phyloP scores from a whole-genome alignment of 2,113 vertebrate species.

The Ancistrus triradiatus region DNA sequence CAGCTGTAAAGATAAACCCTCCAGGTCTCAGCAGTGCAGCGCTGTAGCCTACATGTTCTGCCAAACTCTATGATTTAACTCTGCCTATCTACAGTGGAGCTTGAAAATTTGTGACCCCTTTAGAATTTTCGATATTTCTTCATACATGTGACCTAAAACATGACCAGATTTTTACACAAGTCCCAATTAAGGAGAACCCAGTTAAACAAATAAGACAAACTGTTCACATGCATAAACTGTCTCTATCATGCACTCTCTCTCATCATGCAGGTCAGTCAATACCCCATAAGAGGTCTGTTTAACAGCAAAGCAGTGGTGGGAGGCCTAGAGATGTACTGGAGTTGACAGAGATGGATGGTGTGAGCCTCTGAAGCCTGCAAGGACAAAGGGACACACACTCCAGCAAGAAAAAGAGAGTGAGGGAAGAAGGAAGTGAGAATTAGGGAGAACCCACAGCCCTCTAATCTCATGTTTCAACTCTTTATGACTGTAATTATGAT shows the following conservation, averaged over 20 bases:
- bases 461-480: constrained; percentile 51
- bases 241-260: constrained; percentile 33
- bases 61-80: constrained; percentile 34
- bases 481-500: constrained; percentile 55
- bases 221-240: too few relatives aligned
- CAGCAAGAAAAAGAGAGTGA: constrained; percentile 18
- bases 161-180: too few relatives aligned
- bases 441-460: constrained; percentile 40
- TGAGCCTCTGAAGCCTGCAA: constrained; percentile 71
- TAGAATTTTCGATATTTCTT: too few relatives aligned
- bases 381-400: constrained; percentile 78
- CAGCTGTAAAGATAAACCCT: constrained; percentile 25
- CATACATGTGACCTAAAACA: too few relatives aligned
- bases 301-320: constrained; percentile 63
- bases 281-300: constrained; percentile 71
- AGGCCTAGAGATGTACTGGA: constrained; percentile 62
- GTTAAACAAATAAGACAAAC: too few relatives aligned
- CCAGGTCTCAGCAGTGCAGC: constrained; percentile 20
- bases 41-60: constrained; percentile 8
- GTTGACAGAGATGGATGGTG: constrained; percentile 88
- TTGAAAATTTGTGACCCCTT: too few relatives aligned
- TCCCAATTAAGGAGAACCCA: too few relatives aligned
- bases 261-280: constrained; percentile 57
- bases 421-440: constrained; percentile 38
- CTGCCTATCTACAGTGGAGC: too few relatives aligned